These are phyloP conservation scores for Natator depressus DNA, from an alignment of 2,113 vertebrate species.

Conservation along the genomic window DNA sequence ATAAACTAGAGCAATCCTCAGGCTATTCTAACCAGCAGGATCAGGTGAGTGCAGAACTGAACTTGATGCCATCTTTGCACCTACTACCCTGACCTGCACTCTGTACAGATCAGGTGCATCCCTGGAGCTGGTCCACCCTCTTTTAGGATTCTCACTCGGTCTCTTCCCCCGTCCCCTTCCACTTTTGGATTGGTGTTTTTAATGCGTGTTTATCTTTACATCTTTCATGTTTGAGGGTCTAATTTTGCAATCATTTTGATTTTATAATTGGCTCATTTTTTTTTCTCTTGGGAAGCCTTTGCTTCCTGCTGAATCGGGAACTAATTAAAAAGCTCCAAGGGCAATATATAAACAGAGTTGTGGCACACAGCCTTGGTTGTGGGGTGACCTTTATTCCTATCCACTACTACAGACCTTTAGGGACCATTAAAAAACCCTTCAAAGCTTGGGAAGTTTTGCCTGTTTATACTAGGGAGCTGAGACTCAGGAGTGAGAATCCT, in stretches of 20 bases:
- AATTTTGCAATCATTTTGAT: background rate
- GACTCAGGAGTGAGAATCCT: background rate
- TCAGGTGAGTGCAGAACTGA: background rate
- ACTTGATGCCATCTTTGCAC: background rate
- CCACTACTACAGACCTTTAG: background rate
- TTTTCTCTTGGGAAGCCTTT: background rate
- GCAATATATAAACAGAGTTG: background rate
- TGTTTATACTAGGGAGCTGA: background rate
- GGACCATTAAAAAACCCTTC: background rate
- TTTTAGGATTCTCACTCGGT: background rate
- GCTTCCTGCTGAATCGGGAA: background rate
- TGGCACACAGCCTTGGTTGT: background rate
- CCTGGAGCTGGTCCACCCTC: background rate
- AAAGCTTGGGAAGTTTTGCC: background rate
- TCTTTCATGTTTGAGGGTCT: background rate
- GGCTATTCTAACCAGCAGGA: background rate
- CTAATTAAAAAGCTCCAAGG: background rate
- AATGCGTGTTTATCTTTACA: background rate
- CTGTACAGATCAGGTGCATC: background rate
- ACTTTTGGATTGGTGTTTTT: background rate
- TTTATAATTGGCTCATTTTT: background rate
- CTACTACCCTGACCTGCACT: background rate
- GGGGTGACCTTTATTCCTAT: background rate
- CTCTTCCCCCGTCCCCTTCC: background rate
- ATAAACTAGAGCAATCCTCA: background rate